These are phyloP conservation scores for Ammodytes dubius DNA, from an alignment of 2,113 vertebrate species.

Conservation along the genomic window DNA sequence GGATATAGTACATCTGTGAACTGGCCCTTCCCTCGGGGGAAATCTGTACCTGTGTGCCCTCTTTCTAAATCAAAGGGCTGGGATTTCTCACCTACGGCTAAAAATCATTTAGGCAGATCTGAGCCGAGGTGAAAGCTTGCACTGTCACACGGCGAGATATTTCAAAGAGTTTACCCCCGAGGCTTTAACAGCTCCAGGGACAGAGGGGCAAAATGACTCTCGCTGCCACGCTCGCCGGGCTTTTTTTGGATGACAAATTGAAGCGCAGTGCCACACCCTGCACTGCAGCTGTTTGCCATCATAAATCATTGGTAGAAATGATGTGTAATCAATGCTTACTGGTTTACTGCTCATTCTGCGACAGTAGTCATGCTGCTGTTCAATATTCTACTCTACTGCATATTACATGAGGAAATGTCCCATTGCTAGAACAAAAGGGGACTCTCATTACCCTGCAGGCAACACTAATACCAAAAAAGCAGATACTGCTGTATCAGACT, in stretches of 20 bases:
- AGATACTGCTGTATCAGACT: conserved; percentile 42
- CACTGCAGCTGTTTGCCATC: conserved; percentile 45
- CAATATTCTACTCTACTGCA: conserved; percentile 62
- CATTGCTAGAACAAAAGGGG: conserved; percentile 61
- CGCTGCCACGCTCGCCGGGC: conserved; percentile 9
- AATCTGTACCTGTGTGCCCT: conserved; percentile 71
- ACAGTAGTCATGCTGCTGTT: conserved; percentile 39
- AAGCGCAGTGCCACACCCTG: conserved; percentile 45
- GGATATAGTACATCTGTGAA: conserved; percentile 74
- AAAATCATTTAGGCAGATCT: conserved; percentile 74
- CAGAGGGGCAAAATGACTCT: conserved; percentile 52
- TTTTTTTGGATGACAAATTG: conserved; percentile 56
- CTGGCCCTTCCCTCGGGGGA: conserved; percentile 59
- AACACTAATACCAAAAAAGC: conserved; percentile 59
- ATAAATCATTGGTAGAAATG: conserved; percentile 53
- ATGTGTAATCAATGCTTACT: conserved; percentile 61
- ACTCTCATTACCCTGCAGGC: conserved; percentile 56
- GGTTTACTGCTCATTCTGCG: conserved; percentile 43
- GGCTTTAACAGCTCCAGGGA: conserved; percentile 61
- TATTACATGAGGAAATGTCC: conserved; percentile 65
- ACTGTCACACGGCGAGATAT: conserved; percentile 55
- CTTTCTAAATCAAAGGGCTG: conserved; percentile 75
- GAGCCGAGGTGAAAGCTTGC: conserved; percentile 62
- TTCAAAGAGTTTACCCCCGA: conserved; percentile 71
- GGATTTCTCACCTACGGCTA: conserved; percentile 76